Evolutionary conservation across 2,888 invertebrate genomes (phyloP).

Genomic region (Deilephila elpenor): DNA sequence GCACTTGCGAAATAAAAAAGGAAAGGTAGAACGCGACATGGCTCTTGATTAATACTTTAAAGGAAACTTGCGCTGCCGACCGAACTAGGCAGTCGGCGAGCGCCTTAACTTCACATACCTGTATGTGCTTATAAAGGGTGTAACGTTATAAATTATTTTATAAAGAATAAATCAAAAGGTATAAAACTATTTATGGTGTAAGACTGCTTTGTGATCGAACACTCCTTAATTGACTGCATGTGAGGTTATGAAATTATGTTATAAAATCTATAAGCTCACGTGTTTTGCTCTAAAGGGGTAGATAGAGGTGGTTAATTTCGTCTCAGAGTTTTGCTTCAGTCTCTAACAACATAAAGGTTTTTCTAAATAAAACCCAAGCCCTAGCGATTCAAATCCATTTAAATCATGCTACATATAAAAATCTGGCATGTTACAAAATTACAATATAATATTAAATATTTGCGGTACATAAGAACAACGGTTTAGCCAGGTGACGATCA

Average conservation of each 20-base stretch:
- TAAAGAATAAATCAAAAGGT: not conserved
- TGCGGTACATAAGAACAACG: not conserved
- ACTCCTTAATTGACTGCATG: too few relatives aligned
- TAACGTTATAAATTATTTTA: not conserved
- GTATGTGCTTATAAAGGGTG: constrained; percentile 16
- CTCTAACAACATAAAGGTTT: too few relatives aligned
- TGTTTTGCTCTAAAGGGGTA: too few relatives aligned
- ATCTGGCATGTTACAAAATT: not conserved
- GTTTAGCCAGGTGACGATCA: constrained; percentile 73
- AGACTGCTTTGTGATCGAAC: too few relatives aligned
- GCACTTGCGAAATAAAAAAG: constrained; percentile 65
- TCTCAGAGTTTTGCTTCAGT: too few relatives aligned
- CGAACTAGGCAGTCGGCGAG: constrained; percentile 55
- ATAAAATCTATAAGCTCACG: too few relatives aligned
- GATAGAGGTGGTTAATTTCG: too few relatives aligned
- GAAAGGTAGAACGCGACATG: constrained; percentile 59
- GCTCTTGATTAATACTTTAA: constrained; percentile 76
- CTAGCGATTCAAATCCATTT: too few relatives aligned
- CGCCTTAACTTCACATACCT: constrained; percentile 15
- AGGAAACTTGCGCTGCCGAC: constrained; percentile 69
- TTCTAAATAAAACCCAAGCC: too few relatives aligned
- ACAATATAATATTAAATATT: not conserved
- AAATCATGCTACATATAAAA: not conserved
- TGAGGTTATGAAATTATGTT: too few relatives aligned
- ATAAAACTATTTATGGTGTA: too few relatives aligned